phyloP scores from a whole-genome alignment of 2,888 invertebrate species.

The Xestia xanthographa region DNA sequence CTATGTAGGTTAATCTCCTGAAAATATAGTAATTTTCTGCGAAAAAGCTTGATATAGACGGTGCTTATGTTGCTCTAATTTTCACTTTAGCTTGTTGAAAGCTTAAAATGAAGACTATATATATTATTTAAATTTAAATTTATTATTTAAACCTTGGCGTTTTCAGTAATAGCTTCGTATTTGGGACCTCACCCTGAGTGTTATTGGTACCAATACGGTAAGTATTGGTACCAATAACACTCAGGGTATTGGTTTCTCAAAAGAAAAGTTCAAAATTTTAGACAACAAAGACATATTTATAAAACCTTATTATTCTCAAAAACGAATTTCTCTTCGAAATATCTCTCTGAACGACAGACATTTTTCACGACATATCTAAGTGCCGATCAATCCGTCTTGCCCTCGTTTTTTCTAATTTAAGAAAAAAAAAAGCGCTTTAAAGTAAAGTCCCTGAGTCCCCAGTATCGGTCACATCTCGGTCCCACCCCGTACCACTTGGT shows the following conservation, averaged over 20 bases:
- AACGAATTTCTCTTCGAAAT: neutral
- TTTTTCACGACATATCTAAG: slow-evolving; percentile 23
- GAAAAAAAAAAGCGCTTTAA: slow-evolving; percentile 66
- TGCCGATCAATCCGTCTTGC: slow-evolving; percentile 36
- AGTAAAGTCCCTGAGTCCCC: slow-evolving; percentile 65
- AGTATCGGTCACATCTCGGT: slow-evolving; percentile 85
- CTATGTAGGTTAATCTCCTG: neutral
- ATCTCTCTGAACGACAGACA: neutral
- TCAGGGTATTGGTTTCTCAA: neutral
- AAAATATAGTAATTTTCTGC: slow-evolving; percentile 7
- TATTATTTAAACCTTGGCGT: neutral
- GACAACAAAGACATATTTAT: neutral
- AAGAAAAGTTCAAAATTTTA: neutral
- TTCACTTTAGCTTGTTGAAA: neutral
- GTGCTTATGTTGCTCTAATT: slow-evolving; percentile 14
- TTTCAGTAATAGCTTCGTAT: neutral
- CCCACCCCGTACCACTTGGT: slow-evolving; percentile 77
- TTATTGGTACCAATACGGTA: neutral
- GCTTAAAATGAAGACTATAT: neutral
- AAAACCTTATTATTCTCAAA: neutral
- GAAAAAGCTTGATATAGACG: slow-evolving; percentile 9
- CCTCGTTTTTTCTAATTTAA: slow-evolving; percentile 74
- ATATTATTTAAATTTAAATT: too few relatives aligned
- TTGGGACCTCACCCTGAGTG: neutral
- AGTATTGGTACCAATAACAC: too few relatives aligned